phyloP scores from a whole-genome alignment of 2,797 vertebrate genomes.

The Emydoidea blandingii region DNA sequence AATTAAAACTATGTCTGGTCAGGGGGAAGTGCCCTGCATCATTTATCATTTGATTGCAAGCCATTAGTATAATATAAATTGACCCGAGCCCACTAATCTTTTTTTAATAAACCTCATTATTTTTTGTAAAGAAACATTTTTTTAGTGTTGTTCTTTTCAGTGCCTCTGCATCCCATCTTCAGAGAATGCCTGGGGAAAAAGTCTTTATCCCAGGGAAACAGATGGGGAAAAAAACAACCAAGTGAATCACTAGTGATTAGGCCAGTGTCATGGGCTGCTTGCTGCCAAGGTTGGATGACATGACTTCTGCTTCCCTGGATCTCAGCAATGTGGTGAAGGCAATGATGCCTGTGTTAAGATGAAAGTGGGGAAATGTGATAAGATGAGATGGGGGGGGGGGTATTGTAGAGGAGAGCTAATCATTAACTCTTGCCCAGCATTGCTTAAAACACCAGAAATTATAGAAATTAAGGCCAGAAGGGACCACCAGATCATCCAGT shows the following conservation, averaged over 20 bases:
- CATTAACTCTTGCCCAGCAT: background rate
- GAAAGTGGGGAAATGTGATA: background rate
- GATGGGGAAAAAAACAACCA: background rate
- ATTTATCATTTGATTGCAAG: background rate
- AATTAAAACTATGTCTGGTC: background rate
- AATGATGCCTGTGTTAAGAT: background rate
- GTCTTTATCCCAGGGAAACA: background rate
- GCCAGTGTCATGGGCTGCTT: background rate
- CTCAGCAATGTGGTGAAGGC: background rate
- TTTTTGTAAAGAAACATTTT: background rate
- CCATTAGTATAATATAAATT: background rate
- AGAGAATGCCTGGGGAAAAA: background rate
- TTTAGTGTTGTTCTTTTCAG: background rate
- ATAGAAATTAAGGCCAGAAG: too few species aligned
- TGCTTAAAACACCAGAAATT: background rate
- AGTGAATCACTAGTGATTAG: background rate
- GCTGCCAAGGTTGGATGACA: background rate
- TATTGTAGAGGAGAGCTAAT: background rate
- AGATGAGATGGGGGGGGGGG: background rate
- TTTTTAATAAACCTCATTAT: background rate
- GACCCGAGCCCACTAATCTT: background rate
- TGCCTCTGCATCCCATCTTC: background rate
- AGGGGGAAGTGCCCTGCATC: background rate
- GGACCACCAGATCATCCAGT: too few species aligned
- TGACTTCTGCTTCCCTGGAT: background rate